phyloP scores from a whole-genome alignment of 2,113 vertebrate species.

The Polypterus senegalus region DNA sequence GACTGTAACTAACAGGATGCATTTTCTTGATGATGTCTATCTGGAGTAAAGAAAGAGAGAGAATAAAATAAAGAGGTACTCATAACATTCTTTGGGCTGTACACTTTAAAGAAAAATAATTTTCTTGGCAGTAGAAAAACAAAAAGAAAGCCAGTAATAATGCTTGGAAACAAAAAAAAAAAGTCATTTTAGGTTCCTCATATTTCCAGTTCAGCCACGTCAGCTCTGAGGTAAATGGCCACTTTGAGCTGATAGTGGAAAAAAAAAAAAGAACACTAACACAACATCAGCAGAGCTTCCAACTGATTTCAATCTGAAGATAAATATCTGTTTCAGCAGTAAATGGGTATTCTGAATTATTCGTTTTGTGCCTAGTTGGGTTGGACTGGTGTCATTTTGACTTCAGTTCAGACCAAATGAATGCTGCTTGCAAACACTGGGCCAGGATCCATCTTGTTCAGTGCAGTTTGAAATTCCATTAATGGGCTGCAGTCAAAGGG shows the following conservation, averaged over 20 bases:
- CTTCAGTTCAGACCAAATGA: slow-evolving; percentile 39
- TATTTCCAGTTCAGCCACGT: slow-evolving; percentile 35
- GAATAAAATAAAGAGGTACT: background rate
- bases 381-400: slow-evolving; percentile 47
- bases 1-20: too few relatives aligned
- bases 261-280: slow-evolving; percentile 46
- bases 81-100: background rate
- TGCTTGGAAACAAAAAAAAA: slow-evolving; percentile 5
- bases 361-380: slow-evolving; percentile 44
- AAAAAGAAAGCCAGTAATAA: slow-evolving; percentile 3
- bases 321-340: slow-evolving; percentile 50
- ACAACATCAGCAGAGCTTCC: slow-evolving; percentile 37
- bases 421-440: slow-evolving; percentile 24
- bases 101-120: background rate
- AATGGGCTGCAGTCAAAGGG: slow-evolving; percentile 40
- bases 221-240: slow-evolving; percentile 33
- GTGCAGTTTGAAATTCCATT: slow-evolving; percentile 47
- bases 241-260: slow-evolving; percentile 31
- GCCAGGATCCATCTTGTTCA: slow-evolving; percentile 47
- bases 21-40: too few relatives aligned
- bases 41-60: background rate
- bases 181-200: slow-evolving; percentile 9
- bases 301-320: slow-evolving; percentile 59
- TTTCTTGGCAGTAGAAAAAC: slow-evolving; percentile 3
- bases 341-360: slow-evolving; percentile 42